Conservation (phyloP, 1,140 invertebrate genomes). For the Agrypnia vestita region DNA sequence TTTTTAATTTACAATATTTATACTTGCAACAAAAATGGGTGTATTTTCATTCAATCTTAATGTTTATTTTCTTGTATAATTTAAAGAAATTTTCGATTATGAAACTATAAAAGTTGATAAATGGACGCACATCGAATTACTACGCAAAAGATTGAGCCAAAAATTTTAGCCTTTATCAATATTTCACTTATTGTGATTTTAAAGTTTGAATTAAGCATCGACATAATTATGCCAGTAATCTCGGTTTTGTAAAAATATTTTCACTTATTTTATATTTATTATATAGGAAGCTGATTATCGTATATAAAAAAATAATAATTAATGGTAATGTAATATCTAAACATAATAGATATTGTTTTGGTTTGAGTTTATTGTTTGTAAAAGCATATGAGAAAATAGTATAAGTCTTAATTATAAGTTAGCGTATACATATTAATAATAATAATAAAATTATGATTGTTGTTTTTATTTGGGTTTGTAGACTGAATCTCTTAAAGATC, state of each 20-base stretch:
- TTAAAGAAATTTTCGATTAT: too few species aligned
- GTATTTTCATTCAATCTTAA: too few species aligned
- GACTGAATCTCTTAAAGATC: not conserved
- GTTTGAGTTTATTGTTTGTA: too few species aligned
- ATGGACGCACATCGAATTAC: too few species aligned
- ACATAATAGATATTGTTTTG: too few species aligned
- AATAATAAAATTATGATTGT: not conserved
- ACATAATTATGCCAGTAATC: not conserved
- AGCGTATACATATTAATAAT: not conserved
- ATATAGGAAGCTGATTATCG: not conserved
- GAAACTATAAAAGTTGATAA: too few species aligned
- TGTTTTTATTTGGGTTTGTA: not conserved
- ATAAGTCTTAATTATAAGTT: not conserved
- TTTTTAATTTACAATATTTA: too few species aligned
- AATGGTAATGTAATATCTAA: not conserved
- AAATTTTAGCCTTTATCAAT: not conserved
- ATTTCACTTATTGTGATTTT: not conserved
- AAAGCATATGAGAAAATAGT: too few species aligned
- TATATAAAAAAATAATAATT: constrained; percentile 4
- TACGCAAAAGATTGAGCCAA: too few species aligned
- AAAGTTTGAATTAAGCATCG: not conserved
- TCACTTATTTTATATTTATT: not conserved
- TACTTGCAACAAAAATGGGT: too few species aligned
- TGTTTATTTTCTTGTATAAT: too few species aligned
- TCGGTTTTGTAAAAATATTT: too few species aligned